Percentiles rank a stretch among this genome's conserved stretches.
Conservation (phyloP, 2,888 invertebrate species). For the Mythimna albipuncta region DNA sequence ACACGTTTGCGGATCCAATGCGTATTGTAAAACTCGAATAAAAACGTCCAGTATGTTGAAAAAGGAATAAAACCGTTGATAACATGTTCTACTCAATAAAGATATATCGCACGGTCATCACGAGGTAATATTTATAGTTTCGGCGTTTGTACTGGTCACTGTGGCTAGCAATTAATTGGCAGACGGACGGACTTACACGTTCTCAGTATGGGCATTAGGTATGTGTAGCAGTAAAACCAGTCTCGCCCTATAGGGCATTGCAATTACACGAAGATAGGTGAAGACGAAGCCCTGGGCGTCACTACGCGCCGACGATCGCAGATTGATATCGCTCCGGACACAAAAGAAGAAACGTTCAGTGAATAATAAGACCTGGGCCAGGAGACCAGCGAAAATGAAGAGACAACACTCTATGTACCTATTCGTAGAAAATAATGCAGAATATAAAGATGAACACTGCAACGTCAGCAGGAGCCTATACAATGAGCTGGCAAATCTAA, state of each 20-base stretch:
- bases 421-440: background rate
- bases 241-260: slow-evolving; percentile 81
- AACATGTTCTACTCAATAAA: slow-evolving; percentile 68
- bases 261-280: slow-evolving; percentile 84
- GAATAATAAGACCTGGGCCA: slow-evolving; percentile 83
- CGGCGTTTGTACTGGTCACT: slow-evolving; percentile 70
- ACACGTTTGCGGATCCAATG: slow-evolving; percentile 44
- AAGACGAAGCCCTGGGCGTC: slow-evolving; percentile 81
- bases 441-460: background rate
- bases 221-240: slow-evolving; percentile 80
- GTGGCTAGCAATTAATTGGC: slow-evolving; percentile 82
- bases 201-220: slow-evolving; percentile 82
- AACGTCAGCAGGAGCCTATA: background rate
- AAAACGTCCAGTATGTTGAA: slow-evolving; percentile 58
- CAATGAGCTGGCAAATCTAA: background rate
- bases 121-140: slow-evolving; percentile 77
- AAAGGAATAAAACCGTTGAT: slow-evolving; percentile 62
- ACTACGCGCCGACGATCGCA: slow-evolving; percentile 79
- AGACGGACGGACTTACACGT: slow-evolving; percentile 77
- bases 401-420: background rate
- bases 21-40: slow-evolving; percentile 57
- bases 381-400: slow-evolving; percentile 52
- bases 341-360: slow-evolving; percentile 84
- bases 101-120: slow-evolving; percentile 71
- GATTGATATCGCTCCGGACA: slow-evolving; percentile 86